Evolutionary conservation across 2,888 invertebrate genomes (phyloP), one percentile per base, ranked within the genome.

Genomic region (Cryptocheilus praepositus): DNA sequence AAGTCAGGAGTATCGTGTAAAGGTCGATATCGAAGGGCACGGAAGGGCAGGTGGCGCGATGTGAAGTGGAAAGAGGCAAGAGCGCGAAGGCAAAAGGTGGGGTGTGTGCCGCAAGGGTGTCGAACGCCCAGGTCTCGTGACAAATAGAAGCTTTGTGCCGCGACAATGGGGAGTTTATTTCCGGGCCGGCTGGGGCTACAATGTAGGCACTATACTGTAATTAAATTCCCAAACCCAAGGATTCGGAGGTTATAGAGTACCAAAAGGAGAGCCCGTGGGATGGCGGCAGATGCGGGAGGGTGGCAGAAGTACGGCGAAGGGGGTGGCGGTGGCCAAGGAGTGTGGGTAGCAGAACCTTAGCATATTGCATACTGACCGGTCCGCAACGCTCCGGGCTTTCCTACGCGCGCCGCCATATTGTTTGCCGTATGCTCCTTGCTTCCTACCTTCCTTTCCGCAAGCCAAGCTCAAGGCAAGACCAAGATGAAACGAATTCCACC

Each of bases 131-230:
- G 77, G 80, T 81, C 81, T 85, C 83, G 85, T 86, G 86, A 86
- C 87, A 87, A 87, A 87, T 87, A 87, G 85, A 87, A 86, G 87
- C 87, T 87, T 87, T 87, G 87, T 87, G 82, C 81, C 79, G 83
- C 85, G 88, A 88, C 87, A 88, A 88, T 88, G 86, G 88, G 85
- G 86, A 87, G 88, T 88, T 88, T 87, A 88, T 88, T 88, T 88
- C 88, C 88, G 88, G 86, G 84, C 85, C 86, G 87, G 87, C 87
- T 88, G 86, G 86, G 84, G 85, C 84, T 88, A 87, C 88, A 88
- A 87, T 88, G 86, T 86, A 87, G 87, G 87, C 87, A 88, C 88
- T 86, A 86, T 86, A 86, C 84, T 86, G 88, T 88, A 88, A 88
- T 88, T 88, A 88, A 88, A 88, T 88, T 88, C 86, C 86, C 88